phyloP scores from a whole-genome alignment of 2,888 invertebrate species.

The Rhingia campestris region DNA sequence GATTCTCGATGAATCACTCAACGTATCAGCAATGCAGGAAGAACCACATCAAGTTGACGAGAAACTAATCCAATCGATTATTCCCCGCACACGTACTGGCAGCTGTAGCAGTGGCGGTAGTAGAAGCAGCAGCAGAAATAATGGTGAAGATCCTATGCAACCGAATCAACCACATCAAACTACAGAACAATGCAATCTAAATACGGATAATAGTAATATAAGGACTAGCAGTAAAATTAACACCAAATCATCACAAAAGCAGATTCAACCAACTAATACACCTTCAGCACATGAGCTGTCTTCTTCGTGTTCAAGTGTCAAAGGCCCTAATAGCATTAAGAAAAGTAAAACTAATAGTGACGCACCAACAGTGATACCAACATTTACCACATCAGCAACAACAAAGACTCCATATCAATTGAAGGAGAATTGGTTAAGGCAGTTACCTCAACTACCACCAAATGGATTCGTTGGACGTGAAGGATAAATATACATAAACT shows the following conservation, averaged over 20 bases:
- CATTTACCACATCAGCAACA: conserved; percentile 53
- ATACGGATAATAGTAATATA: conserved; percentile 62
- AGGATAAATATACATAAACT: conserved; percentile 76
- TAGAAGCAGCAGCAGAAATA: conserved; percentile 54
- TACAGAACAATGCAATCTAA: conserved; percentile 69
- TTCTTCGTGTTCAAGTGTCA: conserved; percentile 55
- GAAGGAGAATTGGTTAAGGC: conserved; percentile 80
- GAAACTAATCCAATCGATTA: conserved; percentile 13
- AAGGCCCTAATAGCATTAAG: conserved; percentile 63
- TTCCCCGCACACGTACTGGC: conserved; percentile 35
- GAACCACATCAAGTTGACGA: conserved; percentile 30
- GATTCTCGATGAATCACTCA: conserved; percentile 78
- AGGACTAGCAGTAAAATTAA: conserved; percentile 61
- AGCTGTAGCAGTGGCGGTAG: conserved; percentile 42
- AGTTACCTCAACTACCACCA: conserved; percentile 78
- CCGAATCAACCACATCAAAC: conserved; percentile 51
- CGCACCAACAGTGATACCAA: conserved; percentile 59
- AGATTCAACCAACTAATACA: conserved; percentile 59
- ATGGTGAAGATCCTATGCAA: conserved; percentile 33
- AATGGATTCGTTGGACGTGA: conserved; percentile 81
- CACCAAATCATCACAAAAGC: conserved; percentile 67
- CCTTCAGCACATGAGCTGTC: conserved; percentile 52
- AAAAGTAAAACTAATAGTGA: conserved; percentile 54
- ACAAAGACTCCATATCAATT: conserved; percentile 75
- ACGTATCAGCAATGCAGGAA: conserved; percentile 66